These are phyloP conservation scores for Pandemis cinnamomeana DNA, from an alignment of 2,888 invertebrate species.

Conservation along the genomic window DNA sequence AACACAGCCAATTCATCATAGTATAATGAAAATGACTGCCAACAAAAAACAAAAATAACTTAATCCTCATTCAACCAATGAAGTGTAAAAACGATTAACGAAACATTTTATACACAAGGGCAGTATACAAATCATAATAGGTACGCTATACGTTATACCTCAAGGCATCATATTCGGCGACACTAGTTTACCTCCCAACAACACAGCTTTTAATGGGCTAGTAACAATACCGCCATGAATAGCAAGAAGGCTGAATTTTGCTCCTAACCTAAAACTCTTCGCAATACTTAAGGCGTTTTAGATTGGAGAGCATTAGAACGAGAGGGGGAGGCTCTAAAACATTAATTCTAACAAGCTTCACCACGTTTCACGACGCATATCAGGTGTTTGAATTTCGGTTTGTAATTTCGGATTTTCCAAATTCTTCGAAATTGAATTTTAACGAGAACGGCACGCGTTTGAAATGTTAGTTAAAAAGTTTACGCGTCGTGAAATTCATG, in stretches of 20 bases:
- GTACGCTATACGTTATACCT: conserved; percentile 2
- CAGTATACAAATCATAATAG: neutral
- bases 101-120: conserved; percentile 14
- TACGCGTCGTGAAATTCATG: neutral
- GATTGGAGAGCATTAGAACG: neutral
- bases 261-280: neutral
- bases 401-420: neutral
- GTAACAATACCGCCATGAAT: conserved; percentile 5
- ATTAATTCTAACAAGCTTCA: conserved; percentile 35
- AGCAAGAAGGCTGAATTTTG: neutral
- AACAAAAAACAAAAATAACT: neutral
- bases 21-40: neutral
- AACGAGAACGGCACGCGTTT: neutral
- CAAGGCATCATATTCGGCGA: conserved; percentile 26
- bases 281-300: conserved; percentile 11
- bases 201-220: conserved; percentile 3
- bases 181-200: conserved; percentile 8
- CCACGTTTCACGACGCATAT: conserved; percentile 20
- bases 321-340: conserved; percentile 30
- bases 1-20: neutral
- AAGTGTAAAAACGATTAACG: conserved; percentile 20
- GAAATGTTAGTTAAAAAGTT: neutral
- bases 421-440: neutral
- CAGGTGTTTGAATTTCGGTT: conserved; percentile 15
- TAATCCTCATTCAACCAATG: neutral